Percentiles rank a stretch among this genome's conserved stretches.
Evolutionary conservation across 2,797 vertebrate genomes (phyloP).

Genomic region (Chiroxiphia lanceolata): DNA sequence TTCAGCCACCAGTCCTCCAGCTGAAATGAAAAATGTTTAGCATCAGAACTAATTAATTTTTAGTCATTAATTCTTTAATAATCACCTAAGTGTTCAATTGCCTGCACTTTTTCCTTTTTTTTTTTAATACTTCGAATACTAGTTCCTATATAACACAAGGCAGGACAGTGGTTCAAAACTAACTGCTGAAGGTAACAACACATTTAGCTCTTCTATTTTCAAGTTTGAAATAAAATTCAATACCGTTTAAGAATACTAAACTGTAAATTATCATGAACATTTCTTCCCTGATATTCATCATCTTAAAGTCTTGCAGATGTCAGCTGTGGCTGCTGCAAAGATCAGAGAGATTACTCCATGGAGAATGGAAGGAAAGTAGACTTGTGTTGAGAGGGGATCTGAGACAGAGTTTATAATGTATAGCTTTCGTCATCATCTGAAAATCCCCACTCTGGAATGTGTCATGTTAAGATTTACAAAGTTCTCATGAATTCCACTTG

Average conservation of each 20-base stretch:
- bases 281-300: neutral
- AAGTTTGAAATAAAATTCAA: neutral
- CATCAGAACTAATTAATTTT: neutral
- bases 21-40: conserved; percentile 72
- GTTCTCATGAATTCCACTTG: neutral
- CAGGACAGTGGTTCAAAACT: neutral
- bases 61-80: neutral
- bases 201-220: neutral
- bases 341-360: neutral
- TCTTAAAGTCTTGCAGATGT: neutral
- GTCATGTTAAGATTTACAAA: neutral
- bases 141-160: neutral
- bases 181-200: neutral
- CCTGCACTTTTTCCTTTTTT: neutral
- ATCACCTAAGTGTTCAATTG: neutral
- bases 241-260: neutral
- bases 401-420: neutral
- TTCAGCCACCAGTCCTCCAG: conserved; percentile 98
- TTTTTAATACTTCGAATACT: neutral
- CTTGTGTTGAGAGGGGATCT: neutral
- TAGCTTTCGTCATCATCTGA: neutral
- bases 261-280: neutral
- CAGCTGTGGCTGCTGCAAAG: neutral
- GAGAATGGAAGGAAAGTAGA: neutral
- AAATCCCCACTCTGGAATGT: neutral